Base-by-base conservation (phyloP, 2,888 invertebrate species). In the Rhagonycha lutea region DNA sequence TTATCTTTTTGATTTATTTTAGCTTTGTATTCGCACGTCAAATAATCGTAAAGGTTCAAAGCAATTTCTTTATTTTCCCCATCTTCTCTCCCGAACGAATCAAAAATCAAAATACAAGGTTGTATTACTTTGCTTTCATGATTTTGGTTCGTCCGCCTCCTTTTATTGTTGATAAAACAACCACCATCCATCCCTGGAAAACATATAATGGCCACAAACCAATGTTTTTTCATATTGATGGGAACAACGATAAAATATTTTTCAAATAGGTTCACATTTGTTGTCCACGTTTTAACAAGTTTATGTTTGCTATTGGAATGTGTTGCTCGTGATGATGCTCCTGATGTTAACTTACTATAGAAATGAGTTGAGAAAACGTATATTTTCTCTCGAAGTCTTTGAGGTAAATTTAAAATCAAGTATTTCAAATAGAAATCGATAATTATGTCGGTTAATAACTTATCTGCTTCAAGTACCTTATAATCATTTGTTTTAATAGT, bases 331-430 rank as follows among this genome's bases (percentile, higher is more conserved):
- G 85, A 90, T 79, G 91, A 90, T 26, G 92, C 90, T 87, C 93
- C 93, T 73, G 95, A 95, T 4, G 97, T 97, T 65, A 99, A 90
- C 75, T 97, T 91, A 87, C 96, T 96, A 87, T 98, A 99, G 88
- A 99, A 99, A 89, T 98, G 98, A 26, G 98, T 96, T 86, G 97
- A 98, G 89, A 98, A 98, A 28, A 98, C 94, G 87, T 98, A 96
- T 29, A 97, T 97, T 84, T 95, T 92, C 78, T 93, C 92, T 83
- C 94, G 92, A 86, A 95, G 93, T 72, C 89, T 91, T 78, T 91
- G 90, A 9, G 93, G 92, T 65, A 94, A 89, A 84, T 95, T 94
- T 72, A 91, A 87, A 78, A 94, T 92, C 79, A 97, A 89, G 90
- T 96, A 96, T 90, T 96, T 96, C 79, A 99, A 90, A 90, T 98